Base-by-base conservation (phyloP, 2,113 vertebrate genomes). In the Carassius auratus region DNA sequence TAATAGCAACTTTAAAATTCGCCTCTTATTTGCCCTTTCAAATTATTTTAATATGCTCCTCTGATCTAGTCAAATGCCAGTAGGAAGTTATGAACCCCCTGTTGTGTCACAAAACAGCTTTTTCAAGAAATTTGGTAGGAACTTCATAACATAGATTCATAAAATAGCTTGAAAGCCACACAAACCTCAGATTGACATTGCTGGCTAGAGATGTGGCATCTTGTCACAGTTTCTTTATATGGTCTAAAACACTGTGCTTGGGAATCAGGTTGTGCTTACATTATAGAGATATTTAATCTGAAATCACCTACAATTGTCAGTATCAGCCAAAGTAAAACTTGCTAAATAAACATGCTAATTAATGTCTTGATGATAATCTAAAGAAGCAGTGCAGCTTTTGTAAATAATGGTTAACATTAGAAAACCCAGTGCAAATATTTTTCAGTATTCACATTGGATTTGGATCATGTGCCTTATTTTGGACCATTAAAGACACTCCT, bases 341-440 rank as follows among this genome's bases (percentile, higher is more conserved):
- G 6, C 57, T 61, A 21, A 38, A 38, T 15, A 69, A 19, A 17
- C 26, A 66, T 30, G 30, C 30, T 30, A 17, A 9, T 3, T 12
- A 33, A 33, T 68, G 12, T 23, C 5, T 8, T 26, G 42, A 42
- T 71, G 19, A 42, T 42, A 42, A 30, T 42, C 17, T 71, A 42
- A 73, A 19, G 9, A 73, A 42, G 69, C 36, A 73, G 36, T 13
- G 17, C 33, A 17, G 52, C 5, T 59, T 77, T 1, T 14, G 10
- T 59, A 38, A 59, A 55, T 59, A 52, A 36, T 59, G 30, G 30
- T 21, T 36, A 76, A 30, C 15, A 76, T 30, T 64, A 26, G 26
- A 73, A 48, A 38, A 78, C 61, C 76, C 80, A 59, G 61, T 81
- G 19, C 57, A 66, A 57, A 38, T 84, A 62, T 75, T 17, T 30